These are phyloP conservation scores for Triplophysa siluroides DNA, from an alignment of 2,113 vertebrate genomes.

Conservation along the genomic window DNA sequence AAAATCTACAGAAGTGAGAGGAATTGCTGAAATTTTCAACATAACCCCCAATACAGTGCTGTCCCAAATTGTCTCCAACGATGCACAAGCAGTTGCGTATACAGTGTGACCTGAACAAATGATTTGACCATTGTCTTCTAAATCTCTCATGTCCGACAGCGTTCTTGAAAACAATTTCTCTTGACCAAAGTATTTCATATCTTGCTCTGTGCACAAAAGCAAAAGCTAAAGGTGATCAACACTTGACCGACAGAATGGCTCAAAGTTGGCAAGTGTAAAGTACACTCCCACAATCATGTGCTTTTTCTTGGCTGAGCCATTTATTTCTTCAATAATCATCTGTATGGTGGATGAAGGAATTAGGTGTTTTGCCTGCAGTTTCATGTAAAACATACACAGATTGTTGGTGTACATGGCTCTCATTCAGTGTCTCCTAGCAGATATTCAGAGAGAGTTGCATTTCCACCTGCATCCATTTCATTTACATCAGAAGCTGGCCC, in stretches of 20 bases:
- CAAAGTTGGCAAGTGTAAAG: slow-evolving; percentile 38
- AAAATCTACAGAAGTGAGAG: not conserved
- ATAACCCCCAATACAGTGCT: too few relatives aligned
- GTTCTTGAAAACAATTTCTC: not conserved
- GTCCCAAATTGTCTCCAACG: not conserved
- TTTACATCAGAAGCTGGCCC: not conserved
- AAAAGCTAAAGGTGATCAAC: not conserved
- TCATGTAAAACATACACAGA: not conserved
- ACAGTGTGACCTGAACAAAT: too few relatives aligned
- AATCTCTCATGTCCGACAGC: not conserved
- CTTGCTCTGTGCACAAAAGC: not conserved
- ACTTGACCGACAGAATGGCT: slow-evolving; percentile 31
- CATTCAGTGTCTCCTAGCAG: not conserved
- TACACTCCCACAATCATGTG: slow-evolving; percentile 30
- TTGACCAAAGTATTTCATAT: not conserved
- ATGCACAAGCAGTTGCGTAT: not conserved
- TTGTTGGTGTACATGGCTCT: not conserved
- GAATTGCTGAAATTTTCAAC: not conserved
- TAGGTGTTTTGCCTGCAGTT: not conserved
- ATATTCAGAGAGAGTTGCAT: not conserved
- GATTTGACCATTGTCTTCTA: not conserved
- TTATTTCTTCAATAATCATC: not conserved
- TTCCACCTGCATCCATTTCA: not conserved
- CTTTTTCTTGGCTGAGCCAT: not conserved
- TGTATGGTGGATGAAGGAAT: not conserved